phyloP scores from a whole-genome alignment of 2,888 invertebrate genomes.

The Junonia oenone region DNA sequence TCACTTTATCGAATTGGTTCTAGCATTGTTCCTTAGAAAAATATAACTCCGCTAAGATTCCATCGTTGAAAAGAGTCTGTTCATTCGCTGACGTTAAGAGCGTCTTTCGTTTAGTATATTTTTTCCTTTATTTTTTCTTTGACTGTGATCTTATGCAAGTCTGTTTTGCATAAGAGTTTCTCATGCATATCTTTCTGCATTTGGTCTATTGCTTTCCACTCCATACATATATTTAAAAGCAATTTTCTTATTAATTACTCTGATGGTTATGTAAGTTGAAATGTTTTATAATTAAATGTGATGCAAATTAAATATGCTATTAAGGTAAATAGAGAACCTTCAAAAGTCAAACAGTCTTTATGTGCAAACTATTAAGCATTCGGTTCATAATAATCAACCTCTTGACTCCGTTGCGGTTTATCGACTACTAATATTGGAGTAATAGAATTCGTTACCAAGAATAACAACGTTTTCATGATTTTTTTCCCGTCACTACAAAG shows the following conservation, averaged over 20 bases:
- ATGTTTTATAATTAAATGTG: neutral
- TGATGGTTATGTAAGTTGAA: neutral
- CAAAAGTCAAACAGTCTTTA: too few species aligned
- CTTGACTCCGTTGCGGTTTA: too few species aligned
- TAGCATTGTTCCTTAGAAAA: neutral
- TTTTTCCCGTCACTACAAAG: too few species aligned
- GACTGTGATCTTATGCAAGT: neutral
- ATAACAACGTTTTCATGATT: neutral
- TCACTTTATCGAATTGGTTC: neutral
- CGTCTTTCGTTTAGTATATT: neutral
- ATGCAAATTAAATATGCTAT: neutral
- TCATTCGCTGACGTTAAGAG: neutral
- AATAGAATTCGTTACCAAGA: neutral
- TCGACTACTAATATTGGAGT: too few species aligned
- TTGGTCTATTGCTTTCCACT: neutral
- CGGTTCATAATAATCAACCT: too few species aligned
- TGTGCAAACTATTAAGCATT: too few species aligned
- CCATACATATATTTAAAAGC: neutral
- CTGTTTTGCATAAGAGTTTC: conserved; percentile 1
- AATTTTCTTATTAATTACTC: neutral
- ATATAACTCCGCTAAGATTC: neutral
- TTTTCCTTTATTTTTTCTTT: neutral
- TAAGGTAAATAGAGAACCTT: neutral
- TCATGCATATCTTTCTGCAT: neutral
- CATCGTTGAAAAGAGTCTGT: neutral